Evolutionary conservation across 2,113 vertebrate genomes (phyloP), one percentile per base, ranked within the genome.

Genomic region (Gymnorhina tibicen): DNA sequence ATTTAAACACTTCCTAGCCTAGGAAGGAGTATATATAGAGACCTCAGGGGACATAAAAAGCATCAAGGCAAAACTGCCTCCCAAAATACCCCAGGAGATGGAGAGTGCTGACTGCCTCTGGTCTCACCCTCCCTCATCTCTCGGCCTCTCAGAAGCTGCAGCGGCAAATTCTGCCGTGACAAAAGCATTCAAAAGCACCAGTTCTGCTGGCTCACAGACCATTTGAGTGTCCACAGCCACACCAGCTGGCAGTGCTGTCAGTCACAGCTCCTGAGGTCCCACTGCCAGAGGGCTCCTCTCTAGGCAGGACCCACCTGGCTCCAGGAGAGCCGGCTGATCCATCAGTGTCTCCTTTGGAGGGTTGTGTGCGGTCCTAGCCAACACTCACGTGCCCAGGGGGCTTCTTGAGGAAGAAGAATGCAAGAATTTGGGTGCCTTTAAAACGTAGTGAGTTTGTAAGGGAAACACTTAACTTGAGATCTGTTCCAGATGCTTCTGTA

Each of bases 401-500:
- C 28, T 73, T 74, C 50, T 16, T 23, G 42, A 76, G 58, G 59
- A 49, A 39, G 22, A n/a, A 58, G 59, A 67, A 21, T 6, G 22
- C 41, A 33, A 58, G 49, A 11, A 27, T 53, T 56, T 33, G 16
- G 35, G 53, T 83, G 33, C 72, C 82, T 90, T 85, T 49, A 73
- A 69, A 92, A 17, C 21, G 7, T 0, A 16, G 20, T 5, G 13
- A 44, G 24, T 37, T 76, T 64, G 15, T 41, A 49, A 73, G 63
- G 63, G 72, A 44, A 85, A 7, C 37, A 11, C 77, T 82, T 72
- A 50, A 55, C 56, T 60, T 3, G 3, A 89, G 74, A 91, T 93
- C 49, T 66, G 37, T 82, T 95, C 90, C 95, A 96, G 74, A 93
- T 95, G 85, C 90, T 77, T 77, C 67, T 88, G 78, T 62, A 66